These are phyloP conservation scores for Drosophila nasuta DNA, from an alignment of 1,140 invertebrate genomes.

Conservation along the genomic window DNA sequence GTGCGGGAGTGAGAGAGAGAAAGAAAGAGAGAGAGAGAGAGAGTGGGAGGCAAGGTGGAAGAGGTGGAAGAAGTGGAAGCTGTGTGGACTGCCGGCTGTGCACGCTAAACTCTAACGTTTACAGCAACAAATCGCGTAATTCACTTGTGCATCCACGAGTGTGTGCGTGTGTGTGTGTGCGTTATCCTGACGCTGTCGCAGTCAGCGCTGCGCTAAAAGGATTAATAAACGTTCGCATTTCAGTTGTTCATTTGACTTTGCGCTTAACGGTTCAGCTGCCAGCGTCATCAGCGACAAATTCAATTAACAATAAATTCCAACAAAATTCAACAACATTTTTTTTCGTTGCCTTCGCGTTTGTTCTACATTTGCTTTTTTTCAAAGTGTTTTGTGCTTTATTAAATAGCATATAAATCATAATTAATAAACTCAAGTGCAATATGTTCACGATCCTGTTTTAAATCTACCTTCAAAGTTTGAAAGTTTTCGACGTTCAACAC, in stretches of 20 bases:
- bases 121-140: conserved; percentile 82
- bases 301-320: conserved; percentile 31
- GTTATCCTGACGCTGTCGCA: conserved; percentile 46
- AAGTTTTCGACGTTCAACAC: not conserved
- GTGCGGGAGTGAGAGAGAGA: not conserved
- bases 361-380: not conserved
- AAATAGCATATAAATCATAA: not conserved
- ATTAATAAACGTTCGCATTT: conserved; percentile 81
- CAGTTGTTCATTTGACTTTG: conserved; percentile 84
- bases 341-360: conserved; percentile 11
- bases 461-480: not conserved
- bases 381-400: conserved; percentile 4
- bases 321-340: not conserved
- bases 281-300: conserved; percentile 37
- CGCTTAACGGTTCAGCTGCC: conserved; percentile 78
- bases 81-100: conserved; percentile 49
- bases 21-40: not conserved
- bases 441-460: conserved; percentile 6
- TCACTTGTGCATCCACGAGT: conserved; percentile 16
- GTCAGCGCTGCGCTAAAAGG: conserved; percentile 71
- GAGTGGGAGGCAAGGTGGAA: not conserved
- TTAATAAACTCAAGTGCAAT: conserved; percentile 84
- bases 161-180: conserved; percentile 17
- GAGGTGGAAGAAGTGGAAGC: not conserved
- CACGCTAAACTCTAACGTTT: conserved; percentile 77